These are phyloP conservation scores for Kryphioiulus occultus DNA, from an alignment of 2,888 invertebrate genomes.

Conservation along the genomic window DNA sequence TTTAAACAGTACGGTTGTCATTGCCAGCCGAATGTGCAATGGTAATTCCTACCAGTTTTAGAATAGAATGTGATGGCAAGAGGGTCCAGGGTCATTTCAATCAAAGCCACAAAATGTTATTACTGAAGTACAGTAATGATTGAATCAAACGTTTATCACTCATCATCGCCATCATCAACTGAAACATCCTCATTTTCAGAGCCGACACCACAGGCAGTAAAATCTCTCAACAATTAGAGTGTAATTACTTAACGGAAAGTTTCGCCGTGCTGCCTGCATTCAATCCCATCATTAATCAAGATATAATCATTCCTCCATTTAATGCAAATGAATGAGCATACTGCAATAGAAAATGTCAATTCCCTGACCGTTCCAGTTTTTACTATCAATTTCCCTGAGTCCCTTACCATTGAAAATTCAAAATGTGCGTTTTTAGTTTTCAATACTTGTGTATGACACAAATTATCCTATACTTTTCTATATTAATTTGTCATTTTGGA, in stretches of 20 bases:
- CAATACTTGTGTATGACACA: no score
- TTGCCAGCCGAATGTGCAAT: no score
- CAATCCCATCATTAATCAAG: background rate
- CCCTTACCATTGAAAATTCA: no score
- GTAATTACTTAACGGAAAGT: background rate
- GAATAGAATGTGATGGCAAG: background rate
- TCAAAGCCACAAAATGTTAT: background rate
- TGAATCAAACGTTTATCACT: background rate
- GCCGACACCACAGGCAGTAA: background rate
- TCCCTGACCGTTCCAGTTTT: background rate
- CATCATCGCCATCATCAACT: background rate
- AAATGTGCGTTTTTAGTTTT: no score
- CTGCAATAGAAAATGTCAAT: background rate
- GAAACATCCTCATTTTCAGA: background rate
- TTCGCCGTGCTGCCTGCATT: background rate
- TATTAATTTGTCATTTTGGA: no score
- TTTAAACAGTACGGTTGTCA: no score
- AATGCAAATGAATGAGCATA: no score
- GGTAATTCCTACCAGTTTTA: no score
- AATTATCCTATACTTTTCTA: no score
- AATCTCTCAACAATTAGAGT: background rate
- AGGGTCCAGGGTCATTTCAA: background rate
- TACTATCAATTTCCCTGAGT: background rate
- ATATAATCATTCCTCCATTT: background rate
- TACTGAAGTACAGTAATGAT: background rate